Base-by-base conservation (phyloP, 2,113 vertebrate species). In the Climacteris rufus region DNA sequence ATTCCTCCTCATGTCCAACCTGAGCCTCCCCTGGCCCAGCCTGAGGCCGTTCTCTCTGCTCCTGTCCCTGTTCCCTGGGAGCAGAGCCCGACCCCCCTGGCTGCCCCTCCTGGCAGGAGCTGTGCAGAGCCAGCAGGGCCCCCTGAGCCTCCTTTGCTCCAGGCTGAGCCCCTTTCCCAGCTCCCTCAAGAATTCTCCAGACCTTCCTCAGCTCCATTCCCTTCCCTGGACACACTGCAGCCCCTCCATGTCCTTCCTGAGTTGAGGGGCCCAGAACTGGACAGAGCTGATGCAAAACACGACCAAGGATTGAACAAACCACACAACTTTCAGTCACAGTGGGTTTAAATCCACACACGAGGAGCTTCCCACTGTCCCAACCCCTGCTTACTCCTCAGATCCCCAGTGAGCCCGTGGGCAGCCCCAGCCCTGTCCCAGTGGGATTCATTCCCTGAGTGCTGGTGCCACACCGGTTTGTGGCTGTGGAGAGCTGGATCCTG, bases 361-460 rank as follows among this genome's bases (percentile, higher is more conserved):
- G 81, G 39, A 13, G 33, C 21, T 65, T 61, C 61, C 45, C 23
- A 10, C 30, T 15, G 5, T 19, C 18, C 23, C 50, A 25, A 39
- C 6, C 63, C 52, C 15, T 37, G 13, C 37, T 63, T 45, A 23
- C 10, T 37, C 61, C 45, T 10, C 45, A 44, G 57, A 78, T 49
- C 8, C 14, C 10, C 68, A 37, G 1, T 0, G 0, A 44, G 39
- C 30, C 27, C 39, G 44, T 4, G 27, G 10, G 10, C 24, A 66
- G 63, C 53, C 42, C 47, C 1, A 10, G 24, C 33, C 57, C 69
- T 21, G 16, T 11, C 4, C 42, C 71, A 25, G 16, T 6, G 25
- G 17, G 30, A 27, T 35, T 37, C 13, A n/a, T 3, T 19, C 53
- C 23, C 0, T 1, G 14, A 6, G 4, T 1, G 39, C 28, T 2